phyloP scores from a whole-genome alignment of 2,797 vertebrate genomes.

The Sarcoramphus papa region DNA sequence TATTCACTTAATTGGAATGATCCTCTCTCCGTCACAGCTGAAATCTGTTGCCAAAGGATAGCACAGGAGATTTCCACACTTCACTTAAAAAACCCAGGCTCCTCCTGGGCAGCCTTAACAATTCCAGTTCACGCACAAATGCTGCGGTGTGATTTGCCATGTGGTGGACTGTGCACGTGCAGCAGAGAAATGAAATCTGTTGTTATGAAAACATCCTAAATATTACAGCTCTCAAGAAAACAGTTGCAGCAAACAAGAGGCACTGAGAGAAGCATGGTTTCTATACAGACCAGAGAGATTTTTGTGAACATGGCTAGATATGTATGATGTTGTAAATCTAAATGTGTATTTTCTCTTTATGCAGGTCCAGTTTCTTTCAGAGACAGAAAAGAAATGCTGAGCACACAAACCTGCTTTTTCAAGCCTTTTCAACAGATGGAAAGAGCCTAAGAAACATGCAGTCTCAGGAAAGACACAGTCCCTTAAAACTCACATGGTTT shows the following conservation, averaged over 20 bases:
- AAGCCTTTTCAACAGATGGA: background rate
- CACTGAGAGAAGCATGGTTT: background rate
- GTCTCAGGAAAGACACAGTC: background rate
- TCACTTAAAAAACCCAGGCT: background rate
- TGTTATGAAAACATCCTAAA: background rate
- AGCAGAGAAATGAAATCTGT: background rate
- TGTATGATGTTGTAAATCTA: background rate
- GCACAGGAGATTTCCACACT: background rate
- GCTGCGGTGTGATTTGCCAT: background rate
- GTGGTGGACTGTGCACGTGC: background rate
- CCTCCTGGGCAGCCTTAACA: background rate
- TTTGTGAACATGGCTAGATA: background rate
- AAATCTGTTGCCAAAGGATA: background rate
- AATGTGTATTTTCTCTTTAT: background rate
- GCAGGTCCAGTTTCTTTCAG: background rate
- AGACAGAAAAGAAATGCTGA: background rate
- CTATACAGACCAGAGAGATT: background rate
- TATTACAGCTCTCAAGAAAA: background rate
- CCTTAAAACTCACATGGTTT: background rate
- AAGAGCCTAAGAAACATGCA: background rate
- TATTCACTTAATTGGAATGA: fast-evolving
- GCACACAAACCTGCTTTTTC: background rate
- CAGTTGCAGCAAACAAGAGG: background rate
- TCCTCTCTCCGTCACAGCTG: background rate
- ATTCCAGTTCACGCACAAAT: background rate